Evolutionary conservation across 2,888 invertebrate species (phyloP), one percentile per base, ranked within the genome.

Genomic region (Ryuthela nishihirai): DNA sequence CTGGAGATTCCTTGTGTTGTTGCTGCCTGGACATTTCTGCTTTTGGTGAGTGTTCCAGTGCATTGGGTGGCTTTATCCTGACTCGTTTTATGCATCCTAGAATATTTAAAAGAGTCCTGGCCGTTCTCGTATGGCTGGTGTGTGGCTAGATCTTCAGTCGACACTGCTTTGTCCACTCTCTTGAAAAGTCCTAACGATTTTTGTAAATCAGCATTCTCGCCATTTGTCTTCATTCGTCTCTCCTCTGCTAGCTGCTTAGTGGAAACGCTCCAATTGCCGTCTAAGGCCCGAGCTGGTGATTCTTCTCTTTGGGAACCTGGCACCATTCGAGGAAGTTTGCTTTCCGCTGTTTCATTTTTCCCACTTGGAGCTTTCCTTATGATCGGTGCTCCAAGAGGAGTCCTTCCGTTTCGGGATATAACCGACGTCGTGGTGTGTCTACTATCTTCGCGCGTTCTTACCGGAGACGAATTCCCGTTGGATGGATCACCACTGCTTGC

Each of bases 51-150:
- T 21, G 54, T 54, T 15, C 46, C 41, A 35, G 46, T 42, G 15
- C 54, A 54, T 12, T 54, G 54, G 12, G 54, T 54, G 20, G 54
- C 54, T 39, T 47, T 46, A 42, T 54, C 54, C n/a, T 42, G 39
- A 26, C 46, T 46, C 6, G 29, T 36, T 26, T 32, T 54, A 10
- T 47, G 23, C 41, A 46, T 42, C 18, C 47, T 41, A 26, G n/a
- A n/a, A n/a, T n/a, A n/a, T n/a, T n/a, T n/a, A n/a, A n/a, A n/a
- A n/a, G n/a, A n/a, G n/a, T n/a, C n/a, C n/a, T n/a, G n/a, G n/a
- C n/a, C n/a, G n/a, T n/a, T n/a, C n/a, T n/a, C n/a, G n/a, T n/a
- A n/a, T n/a, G n/a, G n/a, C n/a, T n/a, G n/a, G n/a, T n/a, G n/a
- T n/a, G n/a, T n/a, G n/a, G n/a, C 40, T 5, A 54, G 40, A 21